Base-by-base conservation (phyloP, 2,797 vertebrate species). In the Remorina albescens region DNA sequence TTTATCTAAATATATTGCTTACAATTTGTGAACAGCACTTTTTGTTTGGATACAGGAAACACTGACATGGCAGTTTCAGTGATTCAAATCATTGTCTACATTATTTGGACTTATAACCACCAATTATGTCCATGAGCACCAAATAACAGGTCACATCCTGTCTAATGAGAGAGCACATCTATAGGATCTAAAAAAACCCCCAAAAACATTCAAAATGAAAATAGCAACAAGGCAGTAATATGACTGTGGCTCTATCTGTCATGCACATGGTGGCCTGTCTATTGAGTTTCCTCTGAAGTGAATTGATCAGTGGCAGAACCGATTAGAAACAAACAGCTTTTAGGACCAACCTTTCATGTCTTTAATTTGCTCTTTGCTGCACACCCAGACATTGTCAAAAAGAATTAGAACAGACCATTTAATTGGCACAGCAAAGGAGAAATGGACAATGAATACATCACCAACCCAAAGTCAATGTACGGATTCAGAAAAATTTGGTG, bases 261-360 rank as follows among this genome's bases (percentile, higher is more conserved):
- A 94, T 91, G 94, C 87, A 89, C 93, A 58, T 32, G 37, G 79
- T 26, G 23, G 71, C 80, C 39, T 60, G 53, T 84, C 72, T 88
- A 93, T 93, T 70, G 78, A 71, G 76, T 74, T 82, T 81, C 78
- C 78, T 74, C 67, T 44, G 68, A 64, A 80, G 44, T 80, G 73
- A 87, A 92, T 91, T 86, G 86, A 91, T 92, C 75, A 68, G 34
- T 34, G 70, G 68, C 64, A 77, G 72, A 74, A 86, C 67, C 32
- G 72, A 90, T 91, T 80, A 91, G 78, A 83, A 86, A 82, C 83
- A 89, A 92, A 89, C 84, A 80, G 75, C 80, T 78, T 63, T 82
- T 74, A 67, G 74, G 73, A 78, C 49, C 68, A 50, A 74, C 39
- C 74, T 70, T 78, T 90, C 82, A 81, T 71, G 85, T 76, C 72